These are phyloP conservation scores for Madoqua kirkii DNA, from an alignment of 2,113 vertebrate genomes.

Conservation along the genomic window DNA sequence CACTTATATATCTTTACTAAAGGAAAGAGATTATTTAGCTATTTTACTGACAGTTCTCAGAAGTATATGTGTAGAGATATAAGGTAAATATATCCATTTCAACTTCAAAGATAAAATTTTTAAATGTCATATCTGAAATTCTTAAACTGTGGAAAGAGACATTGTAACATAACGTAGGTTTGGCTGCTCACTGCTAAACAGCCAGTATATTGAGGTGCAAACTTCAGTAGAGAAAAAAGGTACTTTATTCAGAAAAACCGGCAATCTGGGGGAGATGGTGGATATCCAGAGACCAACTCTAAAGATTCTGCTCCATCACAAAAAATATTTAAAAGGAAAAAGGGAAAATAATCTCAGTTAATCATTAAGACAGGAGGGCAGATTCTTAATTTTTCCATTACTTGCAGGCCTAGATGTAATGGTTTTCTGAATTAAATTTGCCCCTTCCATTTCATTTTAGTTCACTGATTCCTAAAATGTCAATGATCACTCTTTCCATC, in stretches of 20 bases:
- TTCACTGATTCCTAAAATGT: not conserved
- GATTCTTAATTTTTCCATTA: not conserved
- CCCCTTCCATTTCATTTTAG: not conserved
- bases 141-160: not conserved
- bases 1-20: not conserved
- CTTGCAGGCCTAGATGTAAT: not conserved
- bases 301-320: not conserved
- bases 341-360: not conserved
- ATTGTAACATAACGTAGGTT: fast-evolving
- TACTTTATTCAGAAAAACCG: not conserved
- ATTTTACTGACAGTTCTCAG: not conserved
- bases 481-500: not conserved
- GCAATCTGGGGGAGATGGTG: not conserved
- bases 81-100: not conserved
- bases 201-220: not conserved
- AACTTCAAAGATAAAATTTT: not conserved
- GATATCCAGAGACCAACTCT: not conserved
- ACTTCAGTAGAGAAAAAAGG: not conserved
- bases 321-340: not conserved
- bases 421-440: not conserved
- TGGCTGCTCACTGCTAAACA: not conserved
- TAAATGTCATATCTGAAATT: not conserved
- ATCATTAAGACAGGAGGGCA: not conserved
- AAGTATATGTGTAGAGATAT: not conserved
- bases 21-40: not conserved